Evolutionary conservation across 2,888 invertebrate genomes (phyloP).

Genomic region (Philereme vetulata): DNA sequence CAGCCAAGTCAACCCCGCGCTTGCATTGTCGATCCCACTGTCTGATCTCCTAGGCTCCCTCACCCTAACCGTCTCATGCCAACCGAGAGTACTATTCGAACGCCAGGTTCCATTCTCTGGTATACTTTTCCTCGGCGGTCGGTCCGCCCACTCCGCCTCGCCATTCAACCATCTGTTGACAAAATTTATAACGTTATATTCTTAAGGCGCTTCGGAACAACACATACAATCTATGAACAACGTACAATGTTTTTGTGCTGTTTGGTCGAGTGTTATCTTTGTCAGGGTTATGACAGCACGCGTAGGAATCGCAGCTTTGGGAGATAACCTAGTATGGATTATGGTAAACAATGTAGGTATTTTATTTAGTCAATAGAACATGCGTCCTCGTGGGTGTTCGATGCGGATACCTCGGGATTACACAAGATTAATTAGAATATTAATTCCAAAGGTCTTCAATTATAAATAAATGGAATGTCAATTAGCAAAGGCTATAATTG

Average conservation of each 20-base stretch:
- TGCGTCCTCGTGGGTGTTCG: conserved; percentile 51
- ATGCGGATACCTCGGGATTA: conserved; percentile 44
- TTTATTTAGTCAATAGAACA: conserved; percentile 37
- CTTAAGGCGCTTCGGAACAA: conserved; percentile 30
- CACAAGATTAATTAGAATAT: conserved; percentile 52
- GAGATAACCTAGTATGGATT: conserved; percentile 51
- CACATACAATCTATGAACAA: conserved; percentile 27
- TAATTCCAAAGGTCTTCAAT: conserved; percentile 46
- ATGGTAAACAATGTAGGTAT: conserved; percentile 46
- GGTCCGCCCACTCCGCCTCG: conserved; percentile 71
- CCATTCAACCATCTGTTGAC: conserved; percentile 73
- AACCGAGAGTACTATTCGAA: conserved; percentile 70
- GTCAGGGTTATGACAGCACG: conserved; percentile 47
- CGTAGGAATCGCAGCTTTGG: conserved; percentile 60
- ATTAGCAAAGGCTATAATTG: conserved; percentile 20
- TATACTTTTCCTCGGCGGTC: conserved; percentile 63
- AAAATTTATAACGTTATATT: conserved; percentile 38
- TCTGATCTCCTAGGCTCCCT: conserved; percentile 73
- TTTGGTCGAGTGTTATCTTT: conserved; percentile 47
- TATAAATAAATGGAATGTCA: conserved; percentile 43
- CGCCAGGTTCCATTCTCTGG: conserved; percentile 73
- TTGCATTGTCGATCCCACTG: conserved; percentile 61
- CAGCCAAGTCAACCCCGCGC: conserved; percentile 89
- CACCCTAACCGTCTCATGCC: conserved; percentile 66
- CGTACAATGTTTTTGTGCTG: conserved; percentile 36